Base-by-base conservation (phyloP, 2,888 invertebrate genomes). In the Himalopsyche tibetana region DNA sequence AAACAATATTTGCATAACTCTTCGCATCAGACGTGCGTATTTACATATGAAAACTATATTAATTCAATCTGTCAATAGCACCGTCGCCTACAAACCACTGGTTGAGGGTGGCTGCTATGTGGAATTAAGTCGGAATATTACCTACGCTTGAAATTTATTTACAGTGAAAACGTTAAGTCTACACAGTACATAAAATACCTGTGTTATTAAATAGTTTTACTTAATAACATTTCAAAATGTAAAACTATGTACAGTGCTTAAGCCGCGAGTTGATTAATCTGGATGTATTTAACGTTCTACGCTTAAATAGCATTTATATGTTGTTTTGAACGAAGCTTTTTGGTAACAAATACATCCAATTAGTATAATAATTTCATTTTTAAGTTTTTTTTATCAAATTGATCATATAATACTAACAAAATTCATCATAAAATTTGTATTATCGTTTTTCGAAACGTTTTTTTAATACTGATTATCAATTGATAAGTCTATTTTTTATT, bases 91-190 rank as follows among this genome's bases (percentile, higher is more conserved):
- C 74, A 74, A 74, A 74, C 74, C 38, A 38, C 74, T 36, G 74
- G 74, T 74, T 74, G 74, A 74, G 28, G 74, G 36, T 36, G 74
- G n/a, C 74, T 74, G 36, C 74, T 19, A 36, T 38, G 19, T 36
- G 63, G 28, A 36, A 74, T 36, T 15, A 36, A 19, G 74, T 38
- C 3, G 36, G 19, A 19, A 74, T 74, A 74, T 74, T 36, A 36
- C 74, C 74, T 74, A 74, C 36, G 74, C 36, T 5, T 36, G 19
- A 12, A 74, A 74, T 74, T 74, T 74, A 74, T 74, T 74, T 74
- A 74, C 74, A 74, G 38, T 36, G 74, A 74, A 74, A 74, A 74
- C 74, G 15, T 74, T 74, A 74, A 74, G 74, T 74, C 74, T 74
- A 74, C 36, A 36, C 36, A 69, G 19, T 36, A 36, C 36, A 74